Conservation (phyloP, 2,888 invertebrate genomes). For the Ophioninae sp. region DNA sequence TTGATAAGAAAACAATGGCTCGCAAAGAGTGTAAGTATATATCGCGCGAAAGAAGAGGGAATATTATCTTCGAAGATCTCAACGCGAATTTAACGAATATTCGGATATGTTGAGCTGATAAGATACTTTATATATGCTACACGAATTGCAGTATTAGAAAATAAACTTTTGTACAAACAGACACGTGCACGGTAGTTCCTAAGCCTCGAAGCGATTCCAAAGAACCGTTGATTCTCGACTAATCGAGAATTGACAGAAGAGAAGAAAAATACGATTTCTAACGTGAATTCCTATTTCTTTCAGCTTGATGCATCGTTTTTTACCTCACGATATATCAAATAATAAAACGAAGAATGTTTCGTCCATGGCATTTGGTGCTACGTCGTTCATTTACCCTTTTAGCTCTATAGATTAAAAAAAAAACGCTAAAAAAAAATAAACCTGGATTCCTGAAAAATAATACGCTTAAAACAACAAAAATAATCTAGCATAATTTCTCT, state of each 20-base stretch:
- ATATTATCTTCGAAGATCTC: conserved; percentile 6
- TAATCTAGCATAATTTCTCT: too few relatives aligned
- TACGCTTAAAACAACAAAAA: neutral
- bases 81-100: conserved; percentile 39
- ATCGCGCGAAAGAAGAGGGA: neutral
- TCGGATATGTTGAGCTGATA: conserved; percentile 72
- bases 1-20: conserved; percentile 40
- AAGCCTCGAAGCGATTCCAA: conserved; percentile 68
- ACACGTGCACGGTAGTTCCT: conserved; percentile 36
- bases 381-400: neutral
- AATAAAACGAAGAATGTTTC: conserved; percentile 32
- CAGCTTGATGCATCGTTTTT: conserved; percentile 48
- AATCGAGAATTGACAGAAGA: conserved; percentile 5
- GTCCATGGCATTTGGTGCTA: conserved; percentile 1
- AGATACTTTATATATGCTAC: conserved; percentile 73
- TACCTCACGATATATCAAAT: neutral
- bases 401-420: neutral
- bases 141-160: conserved; percentile 66
- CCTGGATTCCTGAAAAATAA: neutral
- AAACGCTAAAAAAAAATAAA: neutral
- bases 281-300: conserved; percentile 56
- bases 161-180: conserved; percentile 60
- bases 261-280: conserved; percentile 28
- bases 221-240: conserved; percentile 1
- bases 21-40: conserved; percentile 56